Conservation (phyloP, 2,888 invertebrate genomes). For the Drosophila bunnanda region DNA sequence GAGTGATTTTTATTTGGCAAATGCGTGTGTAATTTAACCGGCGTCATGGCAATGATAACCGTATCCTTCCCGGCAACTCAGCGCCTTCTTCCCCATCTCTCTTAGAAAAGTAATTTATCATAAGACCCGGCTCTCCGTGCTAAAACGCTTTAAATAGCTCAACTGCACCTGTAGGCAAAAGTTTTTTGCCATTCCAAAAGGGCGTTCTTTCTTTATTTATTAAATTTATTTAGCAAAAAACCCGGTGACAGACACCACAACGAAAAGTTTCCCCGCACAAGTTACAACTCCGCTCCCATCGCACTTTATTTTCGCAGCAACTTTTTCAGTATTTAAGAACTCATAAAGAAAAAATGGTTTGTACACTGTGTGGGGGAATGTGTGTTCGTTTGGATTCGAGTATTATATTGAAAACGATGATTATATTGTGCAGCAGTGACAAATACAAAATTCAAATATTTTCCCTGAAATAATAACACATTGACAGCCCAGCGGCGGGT, state of each 20-base stretch:
- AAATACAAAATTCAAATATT: slow-evolving; percentile 28
- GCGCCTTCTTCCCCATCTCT: not conserved
- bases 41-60: slow-evolving; percentile 68
- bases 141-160: slow-evolving; percentile 52
- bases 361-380: not conserved
- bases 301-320: slow-evolving; percentile 19
- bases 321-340: slow-evolving; percentile 61
- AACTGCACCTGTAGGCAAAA: slow-evolving; percentile 37
- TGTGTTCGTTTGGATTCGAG: too few relatives aligned
- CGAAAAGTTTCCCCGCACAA: slow-evolving; percentile 26
- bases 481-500: slow-evolving; percentile 17
- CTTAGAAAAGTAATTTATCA: slow-evolving; percentile 69
- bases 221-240: slow-evolving; percentile 57
- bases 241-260: slow-evolving; percentile 49
- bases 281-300: slow-evolving; percentile 5
- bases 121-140: slow-evolving; percentile 41
- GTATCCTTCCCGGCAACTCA: slow-evolving; percentile 1
- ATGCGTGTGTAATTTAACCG: slow-evolving; percentile 70
- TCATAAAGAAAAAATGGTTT: slow-evolving; percentile 48
- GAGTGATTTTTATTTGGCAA: slow-evolving; percentile 80
- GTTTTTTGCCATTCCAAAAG: slow-evolving; percentile 38
- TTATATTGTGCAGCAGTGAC: not conserved
- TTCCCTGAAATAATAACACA: slow-evolving; percentile 15
- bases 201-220: slow-evolving; percentile 39
- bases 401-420: slow-evolving; percentile 20